Base-by-base conservation (phyloP, 2,888 invertebrate genomes). In the Caenorhabditis sinica region DNA sequence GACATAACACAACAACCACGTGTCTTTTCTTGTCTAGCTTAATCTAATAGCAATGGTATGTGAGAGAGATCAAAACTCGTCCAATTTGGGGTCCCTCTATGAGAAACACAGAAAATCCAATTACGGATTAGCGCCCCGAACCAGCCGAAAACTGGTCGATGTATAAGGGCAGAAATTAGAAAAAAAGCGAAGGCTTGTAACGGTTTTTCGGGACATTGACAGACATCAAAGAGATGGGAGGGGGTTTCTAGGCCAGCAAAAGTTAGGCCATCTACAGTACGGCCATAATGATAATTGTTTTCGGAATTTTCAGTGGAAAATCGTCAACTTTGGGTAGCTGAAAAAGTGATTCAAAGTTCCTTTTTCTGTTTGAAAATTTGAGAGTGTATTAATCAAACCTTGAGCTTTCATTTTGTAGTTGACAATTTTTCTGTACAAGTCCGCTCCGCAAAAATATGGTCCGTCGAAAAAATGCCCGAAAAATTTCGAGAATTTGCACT, bases 51-150 rank as follows among this genome's bases (percentile, higher is more conserved):
- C 17, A 45, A 45, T 45, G 17, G 6, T 11, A 5, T 11, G 36
- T 40, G 13, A 45, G 45, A 45, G 28, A 45, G 43, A 72, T 36
- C 25, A 20, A 71, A 71, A 72, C 72, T 72, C 30, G 72, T 72
- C 72, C 72, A 72, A 65, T 63, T 63, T 61, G 63, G 51, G 36
- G 45, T 45, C 45, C 45, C 74, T 51, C 74, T 8, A 5, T 5
- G 13, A 17, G n/a, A 40, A 49, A 63, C 20, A 25, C 40, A 28
- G n/a, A 40, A 49, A 63, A 65, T 61, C 74, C 74, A 74, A 74
- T 65, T 65, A 74, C 63, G 43, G 45, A 23, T 51, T 28, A 53
- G 23, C 3, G 25, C n/a, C 1, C 0, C 36, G 23, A n/a, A 33
- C 17, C n/a, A 30, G 30, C 69, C 33, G n/a, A 71, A 43, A 45